phyloP scores from a whole-genome alignment of 2,888 invertebrate genomes.

The Iphiclides podalirius region DNA sequence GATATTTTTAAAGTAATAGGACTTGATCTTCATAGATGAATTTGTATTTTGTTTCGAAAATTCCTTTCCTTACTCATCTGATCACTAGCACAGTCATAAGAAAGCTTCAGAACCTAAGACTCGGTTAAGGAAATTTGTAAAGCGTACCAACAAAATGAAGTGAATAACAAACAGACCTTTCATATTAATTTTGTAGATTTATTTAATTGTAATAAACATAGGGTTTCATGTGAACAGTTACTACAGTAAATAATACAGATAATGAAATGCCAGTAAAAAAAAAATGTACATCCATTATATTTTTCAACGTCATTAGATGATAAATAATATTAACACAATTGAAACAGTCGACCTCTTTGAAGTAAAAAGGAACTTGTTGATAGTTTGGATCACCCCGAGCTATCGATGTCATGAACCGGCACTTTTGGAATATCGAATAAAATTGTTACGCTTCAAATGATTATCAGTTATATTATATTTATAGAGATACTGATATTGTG shows the following conservation, averaged over 20 bases:
- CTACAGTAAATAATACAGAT: slow-evolving; percentile 12
- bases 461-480: no score
- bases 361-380: slow-evolving; percentile 43
- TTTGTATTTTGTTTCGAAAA: no score
- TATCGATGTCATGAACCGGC: slow-evolving; percentile 28
- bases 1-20: no score
- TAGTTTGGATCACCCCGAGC: slow-evolving; percentile 38
- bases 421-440: slow-evolving; percentile 32
- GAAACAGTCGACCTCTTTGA: slow-evolving; percentile 43
- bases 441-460: slow-evolving; percentile 31
- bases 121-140: no score
- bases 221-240: slow-evolving; percentile 5
- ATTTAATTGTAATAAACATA: slow-evolving; percentile 20
- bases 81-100: no score
- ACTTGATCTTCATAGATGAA: no score
- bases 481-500: slow-evolving; percentile 15
- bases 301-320: slow-evolving; percentile 71
- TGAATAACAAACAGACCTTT: neutral
- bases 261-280: slow-evolving; percentile 58
- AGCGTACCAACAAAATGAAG: neutral
- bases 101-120: no score
- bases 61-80: no score
- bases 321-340: slow-evolving; percentile 70
- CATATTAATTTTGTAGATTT: slow-evolving; percentile 6
- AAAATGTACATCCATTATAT: slow-evolving; percentile 79